These are phyloP conservation scores for Microtus richardsoni DNA, from an alignment of 2,113 vertebrate species.

Conservation along the genomic window DNA sequence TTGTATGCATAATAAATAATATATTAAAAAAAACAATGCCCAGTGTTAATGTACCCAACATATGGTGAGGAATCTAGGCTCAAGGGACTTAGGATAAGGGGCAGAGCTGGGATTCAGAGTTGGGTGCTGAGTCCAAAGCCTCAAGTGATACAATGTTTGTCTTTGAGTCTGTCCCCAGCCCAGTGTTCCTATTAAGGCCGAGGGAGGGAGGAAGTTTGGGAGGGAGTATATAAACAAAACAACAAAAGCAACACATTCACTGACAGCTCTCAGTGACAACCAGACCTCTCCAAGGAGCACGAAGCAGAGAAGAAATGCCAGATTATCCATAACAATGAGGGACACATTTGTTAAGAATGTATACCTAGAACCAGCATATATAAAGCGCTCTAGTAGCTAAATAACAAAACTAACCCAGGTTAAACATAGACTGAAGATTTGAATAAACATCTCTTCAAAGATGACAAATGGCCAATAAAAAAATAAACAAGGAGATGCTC, in stretches of 20 bases:
- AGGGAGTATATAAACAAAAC: not conserved
- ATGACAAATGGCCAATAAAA: not conserved
- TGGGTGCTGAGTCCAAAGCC: not conserved
- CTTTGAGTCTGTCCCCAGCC: not conserved
- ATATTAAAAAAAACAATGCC: not conserved
- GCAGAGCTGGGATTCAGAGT: not conserved
- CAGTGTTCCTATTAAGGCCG: not conserved
- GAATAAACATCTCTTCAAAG: conserved; percentile 19
- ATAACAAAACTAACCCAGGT: not conserved
- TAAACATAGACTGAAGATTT: not conserved
- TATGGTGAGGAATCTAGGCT: not conserved
- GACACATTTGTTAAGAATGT: not conserved
- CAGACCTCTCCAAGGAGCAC: not conserved
- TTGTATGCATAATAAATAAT: too few relatives aligned
- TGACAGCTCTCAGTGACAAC: not conserved
- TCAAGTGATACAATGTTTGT: not conserved
- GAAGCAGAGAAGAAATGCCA: not conserved
- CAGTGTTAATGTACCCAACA: not conserved
- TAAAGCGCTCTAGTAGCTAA: not conserved
- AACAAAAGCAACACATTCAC: not conserved
- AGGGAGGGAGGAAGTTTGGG: not conserved
- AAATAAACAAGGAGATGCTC: not conserved
- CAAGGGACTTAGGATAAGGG: not conserved
- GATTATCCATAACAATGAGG: not conserved
- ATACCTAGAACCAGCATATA: not conserved